Base-by-base conservation (phyloP, 1,140 invertebrate species). In the Drosophila repleta region DNA sequence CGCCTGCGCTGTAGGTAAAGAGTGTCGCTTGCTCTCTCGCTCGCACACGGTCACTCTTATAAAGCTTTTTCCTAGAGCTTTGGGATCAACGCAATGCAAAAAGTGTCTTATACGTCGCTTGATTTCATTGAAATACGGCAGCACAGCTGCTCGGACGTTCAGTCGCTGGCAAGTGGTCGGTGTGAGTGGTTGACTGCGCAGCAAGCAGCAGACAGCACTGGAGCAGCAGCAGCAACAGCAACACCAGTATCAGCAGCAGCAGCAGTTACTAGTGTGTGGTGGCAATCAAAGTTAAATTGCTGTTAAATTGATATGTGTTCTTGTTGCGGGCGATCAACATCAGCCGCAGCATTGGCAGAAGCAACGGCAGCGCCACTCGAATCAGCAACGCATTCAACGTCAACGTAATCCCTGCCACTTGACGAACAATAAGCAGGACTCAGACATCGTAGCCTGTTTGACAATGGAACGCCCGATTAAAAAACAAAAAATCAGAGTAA, bases 121-220 rank as follows among this genome's bases (percentile, higher is more conserved):
- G 67, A 26, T 75, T 87, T 67, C 87, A 71, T 90, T 90, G 51
- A 90, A 90, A 90, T 90, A 90, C 76, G 65, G 58, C 58, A 61
- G 76, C 87, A 83, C 87, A 90, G 74, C 88, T 75, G 79, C 67
- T 74, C 45, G 62, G 45, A 67, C 75, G 63, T 76, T 90, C 88
- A 90, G 87, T 90, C 70, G 79, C 87, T 77, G 76, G 67, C 82
- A 75, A 90, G 74, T 75, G 69, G 82, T 87, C 87, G 84, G 87
- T 75, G 82, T 73, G 70, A 90, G 82, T 90, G 77, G 85, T 81
- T 49, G 55, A 24, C 35, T 39, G 52, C 51, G 32, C 17, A 69
- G 46, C 49, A 56, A 46, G 10, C 15, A 15, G 18, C 18, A 24
- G 17, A 20, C 58, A 69, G 41, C 53, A 65, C 17, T 43, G 37